A percentile compares a stretch with the other conserved stretches of the same genome.
phyloP scores from a whole-genome alignment of 2,797 vertebrate species.

The Muscicapa comitata region DNA sequence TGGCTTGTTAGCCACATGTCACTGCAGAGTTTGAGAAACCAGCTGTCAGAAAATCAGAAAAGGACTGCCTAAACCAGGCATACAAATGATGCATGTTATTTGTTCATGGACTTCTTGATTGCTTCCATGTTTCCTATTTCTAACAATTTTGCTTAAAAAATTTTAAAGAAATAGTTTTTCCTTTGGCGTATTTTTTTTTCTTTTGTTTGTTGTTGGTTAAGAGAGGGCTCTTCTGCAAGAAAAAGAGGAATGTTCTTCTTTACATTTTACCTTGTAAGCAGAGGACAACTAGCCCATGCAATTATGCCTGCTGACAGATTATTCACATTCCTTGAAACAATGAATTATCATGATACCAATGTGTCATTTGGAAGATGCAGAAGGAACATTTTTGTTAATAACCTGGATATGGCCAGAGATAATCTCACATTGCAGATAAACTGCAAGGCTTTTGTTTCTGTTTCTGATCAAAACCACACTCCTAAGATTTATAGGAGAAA shows the following conservation, averaged over 20 bases:
- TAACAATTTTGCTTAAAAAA: not conserved
- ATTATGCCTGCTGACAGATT: not conserved
- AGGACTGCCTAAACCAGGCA: not conserved
- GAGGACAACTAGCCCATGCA: not conserved
- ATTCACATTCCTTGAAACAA: not conserved
- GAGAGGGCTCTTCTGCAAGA: not conserved
- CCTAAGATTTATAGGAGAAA: not conserved
- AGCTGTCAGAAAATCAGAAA: not conserved
- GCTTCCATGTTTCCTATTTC: not conserved
- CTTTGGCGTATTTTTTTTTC: accelerated
- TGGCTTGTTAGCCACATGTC: not conserved
- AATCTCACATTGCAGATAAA: not conserved
- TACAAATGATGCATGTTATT: not conserved
- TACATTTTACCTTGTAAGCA: not conserved
- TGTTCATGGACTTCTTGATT: not conserved
- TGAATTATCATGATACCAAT: not conserved
- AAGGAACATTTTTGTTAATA: not conserved
- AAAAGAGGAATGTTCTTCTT: not conserved
- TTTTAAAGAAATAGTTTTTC: not conserved
- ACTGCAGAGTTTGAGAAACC: not conserved
- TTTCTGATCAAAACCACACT: not conserved
- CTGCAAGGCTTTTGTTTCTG: not conserved
- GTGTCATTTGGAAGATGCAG: not conserved
- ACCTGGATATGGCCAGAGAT: not conserved
- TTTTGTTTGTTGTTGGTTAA: accelerated